A percentile compares a stretch with the other conserved stretches of the same genome.
Evolutionary conservation across 2,888 invertebrate genomes (phyloP).

Genomic region (Epicampocera succincta): DNA sequence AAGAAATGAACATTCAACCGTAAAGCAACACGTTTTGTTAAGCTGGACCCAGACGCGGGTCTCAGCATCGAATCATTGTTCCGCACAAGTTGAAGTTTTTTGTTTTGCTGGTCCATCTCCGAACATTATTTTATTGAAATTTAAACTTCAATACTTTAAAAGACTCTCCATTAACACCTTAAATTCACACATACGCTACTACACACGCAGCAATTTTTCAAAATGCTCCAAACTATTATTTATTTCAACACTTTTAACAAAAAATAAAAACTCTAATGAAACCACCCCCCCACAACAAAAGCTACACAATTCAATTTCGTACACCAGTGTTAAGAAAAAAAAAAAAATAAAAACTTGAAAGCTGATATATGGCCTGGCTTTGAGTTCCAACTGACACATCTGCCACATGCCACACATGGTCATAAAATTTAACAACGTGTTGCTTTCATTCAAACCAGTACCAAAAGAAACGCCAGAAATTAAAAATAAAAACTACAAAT

Average conservation of each 20-base stretch:
- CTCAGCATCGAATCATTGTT: no score
- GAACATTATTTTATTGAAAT: neutral
- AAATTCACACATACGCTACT: no score
- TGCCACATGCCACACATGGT: slow-evolving; percentile 68
- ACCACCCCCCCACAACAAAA: no score
- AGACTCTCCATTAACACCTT: neutral
- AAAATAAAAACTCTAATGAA: no score
- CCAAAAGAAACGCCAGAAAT: slow-evolving; percentile 6
- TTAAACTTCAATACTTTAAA: neutral
- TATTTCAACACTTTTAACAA: slow-evolving; percentile 64
- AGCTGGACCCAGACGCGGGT: no score
- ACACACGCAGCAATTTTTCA: neutral
- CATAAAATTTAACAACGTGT: slow-evolving; percentile 66
- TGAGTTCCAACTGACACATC: slow-evolving; percentile 69
- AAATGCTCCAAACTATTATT: slow-evolving; percentile 57
- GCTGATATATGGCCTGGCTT: slow-evolving; percentile 66
- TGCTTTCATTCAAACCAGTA: slow-evolving; percentile 54
- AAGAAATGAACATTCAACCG: no score
- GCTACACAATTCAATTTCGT: slow-evolving; percentile 14
- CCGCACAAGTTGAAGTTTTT: no score
- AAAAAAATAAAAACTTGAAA: slow-evolving; percentile 54
- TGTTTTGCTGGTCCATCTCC: no score
- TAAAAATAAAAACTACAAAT: slow-evolving; percentile 32
- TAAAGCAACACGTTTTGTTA: no score
- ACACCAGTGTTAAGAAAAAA: slow-evolving; percentile 5